A percentile compares a stretch with the other conserved stretches of the same genome.
Evolutionary conservation across 2,113 vertebrate species (phyloP).

Genomic region (Reinhardtius hippoglossoides): DNA sequence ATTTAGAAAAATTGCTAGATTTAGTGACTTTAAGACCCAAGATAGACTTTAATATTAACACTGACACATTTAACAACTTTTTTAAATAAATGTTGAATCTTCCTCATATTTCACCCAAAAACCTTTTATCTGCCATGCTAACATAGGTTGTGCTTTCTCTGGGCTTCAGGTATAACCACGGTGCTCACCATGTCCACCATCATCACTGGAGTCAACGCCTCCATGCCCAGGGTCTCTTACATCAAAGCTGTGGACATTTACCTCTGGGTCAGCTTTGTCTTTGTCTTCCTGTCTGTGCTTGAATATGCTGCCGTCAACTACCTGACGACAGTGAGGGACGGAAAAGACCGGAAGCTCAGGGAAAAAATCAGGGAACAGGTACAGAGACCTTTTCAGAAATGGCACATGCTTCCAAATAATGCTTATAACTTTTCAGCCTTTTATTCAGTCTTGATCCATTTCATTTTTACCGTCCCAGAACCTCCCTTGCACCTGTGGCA

Average conservation of each 20-base stretch:
- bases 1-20: neutral
- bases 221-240: slow-evolving; percentile 85
- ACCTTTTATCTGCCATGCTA: neutral
- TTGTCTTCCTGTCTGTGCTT: slow-evolving; percentile 84
- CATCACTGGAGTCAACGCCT: slow-evolving; percentile 87
- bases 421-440: neutral
- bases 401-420: neutral
- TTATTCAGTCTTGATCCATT: neutral
- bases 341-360: slow-evolving; percentile 87
- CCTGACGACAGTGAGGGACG: slow-evolving; percentile 91
- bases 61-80: neutral
- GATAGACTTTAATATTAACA: neutral
- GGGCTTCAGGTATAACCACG: slow-evolving; percentile 88
- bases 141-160: slow-evolving; percentile 1
- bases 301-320: slow-evolving; percentile 91
- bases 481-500: slow-evolving; percentile 87
- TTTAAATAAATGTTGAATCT: too few species aligned
- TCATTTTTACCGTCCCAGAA: slow-evolving; percentile 70
- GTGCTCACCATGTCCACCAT: slow-evolving; percentile 95
- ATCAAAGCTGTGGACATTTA: slow-evolving; percentile 86
- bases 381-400: neutral
- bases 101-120: neutral
- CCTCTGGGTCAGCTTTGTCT: slow-evolving; percentile 86
- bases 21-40: neutral
- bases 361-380: slow-evolving; percentile 85